Evolutionary conservation across 2,113 vertebrate species (phyloP), one percentile per base, ranked within the genome.

Genomic region (Pachyramphus minor): DNA sequence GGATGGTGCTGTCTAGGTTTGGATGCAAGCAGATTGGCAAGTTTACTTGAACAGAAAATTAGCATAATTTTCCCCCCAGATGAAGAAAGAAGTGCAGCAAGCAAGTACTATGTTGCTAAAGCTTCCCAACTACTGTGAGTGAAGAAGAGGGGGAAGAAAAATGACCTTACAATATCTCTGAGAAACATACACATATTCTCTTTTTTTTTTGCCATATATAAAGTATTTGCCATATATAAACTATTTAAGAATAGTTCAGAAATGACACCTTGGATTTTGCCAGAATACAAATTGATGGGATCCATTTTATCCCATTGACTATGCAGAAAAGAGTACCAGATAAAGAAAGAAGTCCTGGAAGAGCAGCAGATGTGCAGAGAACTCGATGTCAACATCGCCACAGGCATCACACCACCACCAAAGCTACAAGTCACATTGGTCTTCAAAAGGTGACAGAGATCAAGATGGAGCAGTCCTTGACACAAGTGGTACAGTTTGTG

Each of bases 1-100:
- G 11, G 10, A 21, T 0, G 0, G 35, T 0, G 2, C 18, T 80
- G 33, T n/a, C 39, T 14, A 28, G 7, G 23, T 39, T 50, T 9
- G 7, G 20, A 47, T 42, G 28, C 14, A 66, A 31, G 37, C 50
- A 76, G 62, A 64, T 4, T 5, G 11, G 31, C 45, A 44, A 71
- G 4, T n/a, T 50, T 45, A 55, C 49, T 33, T 44, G 35, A 66
- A 60, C 12, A 45, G 25, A 80, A 86, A 88, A 56, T 14, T 1
- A 49, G 20, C 44, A 20, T 49, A 1, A 4, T 9, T 31, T 47
- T 39, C 66, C 64, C 44, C 35, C 49, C 4, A 11, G 23, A 25
- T 11, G 60, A 87, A 87, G 60, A 21, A 89, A 81, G 30, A 66
- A 71, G 37, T 15, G 31, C 49, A 50, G 24, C 49, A 50, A 50